These are phyloP conservation scores for Heliconius eleuchia DNA, from an alignment of 1,140 invertebrate species.

Conservation along the genomic window DNA sequence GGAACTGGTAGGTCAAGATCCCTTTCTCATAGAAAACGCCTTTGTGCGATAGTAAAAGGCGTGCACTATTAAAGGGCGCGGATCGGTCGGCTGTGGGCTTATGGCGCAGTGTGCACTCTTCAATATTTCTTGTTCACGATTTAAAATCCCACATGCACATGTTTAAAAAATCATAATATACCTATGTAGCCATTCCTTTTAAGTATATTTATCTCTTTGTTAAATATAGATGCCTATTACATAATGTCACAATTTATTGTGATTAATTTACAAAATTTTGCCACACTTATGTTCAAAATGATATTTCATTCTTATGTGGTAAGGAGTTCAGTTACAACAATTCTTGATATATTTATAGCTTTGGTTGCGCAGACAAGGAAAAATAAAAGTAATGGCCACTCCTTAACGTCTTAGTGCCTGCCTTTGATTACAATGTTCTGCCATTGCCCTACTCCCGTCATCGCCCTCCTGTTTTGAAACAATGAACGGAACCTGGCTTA, in stretches of 20 bases:
- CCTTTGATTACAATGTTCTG: slow-evolving; percentile 59
- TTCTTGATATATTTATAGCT: slow-evolving; percentile 7
- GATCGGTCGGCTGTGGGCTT: slow-evolving; percentile 60
- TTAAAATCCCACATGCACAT: slow-evolving; percentile 29
- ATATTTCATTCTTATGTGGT: background rate
- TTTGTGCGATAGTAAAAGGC: slow-evolving; percentile 78
- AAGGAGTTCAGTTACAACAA: background rate
- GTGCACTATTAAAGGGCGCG: slow-evolving; percentile 76
- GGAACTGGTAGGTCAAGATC: slow-evolving; percentile 80
- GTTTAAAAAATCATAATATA: background rate
- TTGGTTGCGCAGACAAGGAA: background rate
- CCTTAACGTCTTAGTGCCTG: slow-evolving; percentile 46
- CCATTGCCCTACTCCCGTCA: slow-evolving; percentile 59
- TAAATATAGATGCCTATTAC: too few relatives aligned
- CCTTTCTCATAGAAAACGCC: slow-evolving; percentile 79
- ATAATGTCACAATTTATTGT: too few relatives aligned
- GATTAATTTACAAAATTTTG: background rate
- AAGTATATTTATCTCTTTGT: background rate
- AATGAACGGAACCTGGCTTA: slow-evolving; percentile 66
- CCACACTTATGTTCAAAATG: background rate
- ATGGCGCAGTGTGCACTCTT: slow-evolving; percentile 41
- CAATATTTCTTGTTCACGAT: slow-evolving; percentile 33
- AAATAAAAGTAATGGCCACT: slow-evolving; percentile 45
- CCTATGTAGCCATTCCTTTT: background rate
- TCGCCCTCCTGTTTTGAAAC: slow-evolving; percentile 59